These are phyloP conservation scores for Tringa solitaria DNA, from an alignment of 2,113 vertebrate species.

Conservation along the genomic window DNA sequence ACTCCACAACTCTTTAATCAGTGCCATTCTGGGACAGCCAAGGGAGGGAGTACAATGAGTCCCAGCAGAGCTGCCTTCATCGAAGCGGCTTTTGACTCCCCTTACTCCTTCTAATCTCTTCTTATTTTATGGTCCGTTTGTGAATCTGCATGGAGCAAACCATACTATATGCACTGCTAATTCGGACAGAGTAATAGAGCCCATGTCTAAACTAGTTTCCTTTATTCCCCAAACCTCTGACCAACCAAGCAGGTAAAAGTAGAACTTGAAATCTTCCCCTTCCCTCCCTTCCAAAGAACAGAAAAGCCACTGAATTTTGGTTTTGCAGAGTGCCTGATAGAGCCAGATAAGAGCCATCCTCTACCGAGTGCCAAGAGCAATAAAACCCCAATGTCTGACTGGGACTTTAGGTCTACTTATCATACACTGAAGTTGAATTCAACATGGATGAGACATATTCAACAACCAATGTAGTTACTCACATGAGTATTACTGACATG, in stretches of 20 bases:
- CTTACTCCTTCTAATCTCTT: background rate
- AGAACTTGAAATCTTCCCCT: background rate
- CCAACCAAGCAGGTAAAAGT: background rate
- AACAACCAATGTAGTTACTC: background rate
- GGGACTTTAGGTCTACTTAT: background rate
- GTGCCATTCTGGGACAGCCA: background rate
- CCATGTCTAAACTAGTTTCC: background rate
- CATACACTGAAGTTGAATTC: background rate
- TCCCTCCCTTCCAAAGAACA: background rate
- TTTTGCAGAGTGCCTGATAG: background rate
- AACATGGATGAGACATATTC: background rate
- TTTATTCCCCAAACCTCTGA: background rate
- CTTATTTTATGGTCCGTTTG: slow-evolving; percentile 16
- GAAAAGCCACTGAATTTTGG: background rate
- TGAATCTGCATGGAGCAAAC: background rate
- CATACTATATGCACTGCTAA: background rate
- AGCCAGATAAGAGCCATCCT: background rate
- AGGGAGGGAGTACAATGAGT: background rate
- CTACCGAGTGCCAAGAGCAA: background rate
- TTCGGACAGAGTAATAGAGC: background rate
- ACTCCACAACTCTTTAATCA: background rate
- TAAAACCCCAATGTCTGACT: background rate
- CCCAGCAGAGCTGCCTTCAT: slow-evolving; percentile 15
- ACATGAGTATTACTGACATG: background rate
- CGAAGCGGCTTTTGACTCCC: background rate